phyloP scores from a whole-genome alignment of 2,888 invertebrate genomes.

The Exocentrus adspersus region DNA sequence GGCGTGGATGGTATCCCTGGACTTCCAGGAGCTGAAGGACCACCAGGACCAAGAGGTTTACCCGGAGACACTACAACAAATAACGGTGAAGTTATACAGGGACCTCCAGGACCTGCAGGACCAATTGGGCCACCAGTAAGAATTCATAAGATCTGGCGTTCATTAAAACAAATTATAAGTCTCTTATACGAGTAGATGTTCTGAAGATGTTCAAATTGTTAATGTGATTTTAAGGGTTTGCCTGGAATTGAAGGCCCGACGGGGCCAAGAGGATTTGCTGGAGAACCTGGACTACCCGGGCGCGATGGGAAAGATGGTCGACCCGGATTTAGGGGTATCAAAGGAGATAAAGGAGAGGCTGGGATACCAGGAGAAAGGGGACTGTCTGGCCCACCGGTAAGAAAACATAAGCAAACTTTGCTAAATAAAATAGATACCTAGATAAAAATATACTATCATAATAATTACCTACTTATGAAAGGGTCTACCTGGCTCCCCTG shows the following conservation, averaged over 20 bases:
- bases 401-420: no score
- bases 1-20: slow-evolving; percentile 53
- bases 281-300: slow-evolving; percentile 44
- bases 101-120: slow-evolving; percentile 43
- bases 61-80: slow-evolving; percentile 44
- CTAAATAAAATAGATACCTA: no score
- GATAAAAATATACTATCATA: no score
- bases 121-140: slow-evolving; percentile 32
- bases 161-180: no score
- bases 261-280: slow-evolving; percentile 53
- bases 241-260: slow-evolving; percentile 52
- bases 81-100: slow-evolving; percentile 38
- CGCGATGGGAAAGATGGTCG: slow-evolving; percentile 2
- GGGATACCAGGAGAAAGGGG: slow-evolving; percentile 54
- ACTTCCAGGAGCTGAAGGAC: slow-evolving; percentile 46
- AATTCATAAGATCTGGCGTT: slow-evolving; percentile 20
- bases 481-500: slow-evolving; percentile 6
- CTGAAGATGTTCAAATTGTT: not conserved
- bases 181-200: no score
- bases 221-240: slow-evolving; percentile 25
- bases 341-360: slow-evolving; percentile 41
- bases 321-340: slow-evolving; percentile 30
- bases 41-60: slow-evolving; percentile 43
- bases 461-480: no score
- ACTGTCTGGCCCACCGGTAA: slow-evolving; percentile 22